Evolutionary conservation across 2,888 invertebrate genomes (phyloP).

Genomic region (Abrostola triplasia): DNA sequence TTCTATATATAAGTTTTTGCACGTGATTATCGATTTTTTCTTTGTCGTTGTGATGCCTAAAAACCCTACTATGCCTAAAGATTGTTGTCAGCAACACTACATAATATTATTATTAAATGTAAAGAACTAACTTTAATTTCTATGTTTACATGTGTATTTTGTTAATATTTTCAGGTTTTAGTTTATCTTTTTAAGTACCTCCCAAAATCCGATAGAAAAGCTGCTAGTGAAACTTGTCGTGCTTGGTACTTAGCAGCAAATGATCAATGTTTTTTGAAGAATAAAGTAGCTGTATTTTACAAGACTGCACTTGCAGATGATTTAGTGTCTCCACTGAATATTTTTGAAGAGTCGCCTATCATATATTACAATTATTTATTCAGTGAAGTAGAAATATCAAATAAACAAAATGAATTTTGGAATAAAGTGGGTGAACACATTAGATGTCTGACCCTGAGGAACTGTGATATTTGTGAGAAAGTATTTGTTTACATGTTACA

Average conservation of each 20-base stretch:
- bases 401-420: constrained; percentile 86
- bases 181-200: constrained; percentile 90
- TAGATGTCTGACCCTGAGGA: constrained; percentile 86
- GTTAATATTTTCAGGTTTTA: constrained; percentile 85
- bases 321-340: constrained; percentile 71
- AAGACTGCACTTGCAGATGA: constrained; percentile 81
- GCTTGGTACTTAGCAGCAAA: constrained; percentile 91
- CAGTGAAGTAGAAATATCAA: constrained; percentile 87
- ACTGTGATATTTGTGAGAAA: constrained; percentile 90
- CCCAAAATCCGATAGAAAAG: constrained; percentile 90
- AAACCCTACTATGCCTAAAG: neutral
- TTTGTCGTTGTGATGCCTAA: constrained; percentile 39
- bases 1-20: constrained; percentile 70
- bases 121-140: neutral
- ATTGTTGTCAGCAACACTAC: too few species aligned
- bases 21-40: constrained; percentile 73
- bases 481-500: constrained; percentile 89
- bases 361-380: constrained; percentile 86
- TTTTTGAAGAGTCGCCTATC: constrained; percentile 78
- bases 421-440: constrained; percentile 88
- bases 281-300: constrained; percentile 84
- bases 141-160: neutral
- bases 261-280: constrained; percentile 88
- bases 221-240: constrained; percentile 90
- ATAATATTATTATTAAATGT: neutral